Base-by-base conservation (phyloP, 2,113 vertebrate genomes). In the Thamnophis sirtalis region DNA sequence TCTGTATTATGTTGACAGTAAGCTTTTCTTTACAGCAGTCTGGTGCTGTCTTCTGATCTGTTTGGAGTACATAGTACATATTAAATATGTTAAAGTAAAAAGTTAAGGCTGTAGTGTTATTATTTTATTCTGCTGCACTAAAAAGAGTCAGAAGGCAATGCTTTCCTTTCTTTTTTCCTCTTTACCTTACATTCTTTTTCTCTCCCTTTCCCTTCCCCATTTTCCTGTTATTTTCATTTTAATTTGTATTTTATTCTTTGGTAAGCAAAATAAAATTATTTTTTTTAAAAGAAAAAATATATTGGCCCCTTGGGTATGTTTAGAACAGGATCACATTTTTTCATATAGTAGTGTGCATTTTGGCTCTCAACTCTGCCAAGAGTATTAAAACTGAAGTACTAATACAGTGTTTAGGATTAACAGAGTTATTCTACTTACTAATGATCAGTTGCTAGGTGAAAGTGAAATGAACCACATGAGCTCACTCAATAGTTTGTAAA, bases 401-500 rank as follows among this genome's bases (percentile, higher is more conserved):
- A 93, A 88, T 84, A 92, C 24, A 92, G 15, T 91, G 60, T n/a
- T 85, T 24, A 90, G n/a, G 88, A 95, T 95, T 92, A 94, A 94
- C 43, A 92, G 92, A 94, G 89, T 90, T n/a, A 19, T 43, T 50
- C 58, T 89, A 90, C 9, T 92, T 50, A 8, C 17, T 89, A 51
- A 91, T 60, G 6, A 19, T 84, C 84, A 89, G n/a, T 88, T 94
- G 91, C 49, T 85, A 92, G 93, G 92, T 87, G 53, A 90, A 93
- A 89, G 55, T 91, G 43, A 89, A 94, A 90, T 22, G 93, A 92
- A 86, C 33, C 9, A 63, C 0, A 55, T 88, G 54, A 80, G 86
- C 60, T 84, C 84, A 49, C 48, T 85, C 73, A 51, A 19, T 33
- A 84, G n/a, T 48, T 60, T 89, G 15, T 80, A 89, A 80, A 92